Base-by-base conservation (phyloP, 2,888 invertebrate genomes). In the Drosophila birchii region DNA sequence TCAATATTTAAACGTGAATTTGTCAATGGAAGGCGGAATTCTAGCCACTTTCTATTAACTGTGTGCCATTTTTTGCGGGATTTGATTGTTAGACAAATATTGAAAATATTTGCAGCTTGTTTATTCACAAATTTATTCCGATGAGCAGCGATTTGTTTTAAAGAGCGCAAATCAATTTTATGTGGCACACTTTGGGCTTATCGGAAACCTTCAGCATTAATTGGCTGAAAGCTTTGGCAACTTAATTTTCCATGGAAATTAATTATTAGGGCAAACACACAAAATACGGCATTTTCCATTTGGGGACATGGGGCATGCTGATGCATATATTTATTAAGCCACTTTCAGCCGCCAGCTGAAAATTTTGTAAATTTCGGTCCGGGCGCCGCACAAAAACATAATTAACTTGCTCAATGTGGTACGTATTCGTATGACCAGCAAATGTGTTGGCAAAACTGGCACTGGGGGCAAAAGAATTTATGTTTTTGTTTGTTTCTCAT, bases 1-100 rank as follows among this genome's bases (percentile, higher is more conserved):
- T 84, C 74, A 81, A 81, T 81, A 81, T 81, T 81, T 84, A 72
- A 81, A 72, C 69, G 70, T 26, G 68, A 63, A 68, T 81, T 79
- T 81, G 71, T 84, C 71, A 76, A 76, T 75, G 66, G 45, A 51
- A 20, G 51, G 57, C 55, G 34, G 18, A 39, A 63, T 64, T 54
- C 47, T 9, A 39, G 29, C 32, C 62, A 29, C 18, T 54, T 23
- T 53, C 39, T 70, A 76, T 81, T 68, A 83, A 66, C 68, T 76
- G 51, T 60, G 38, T 29, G 56, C 45, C 78, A 39, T 58, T 63
- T 66, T 70, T 55, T 78, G 74, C 38, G 62, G 36, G 9, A 41
- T 68, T 68, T 70, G 47, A 47, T 41, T 59, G 58, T 69, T 44
- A 34, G 49, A 16, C 49, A 71, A 69, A 69, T 69, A 69, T 44